Base-by-base conservation (phyloP, 2,113 vertebrate species). In the Murina feae region DNA sequence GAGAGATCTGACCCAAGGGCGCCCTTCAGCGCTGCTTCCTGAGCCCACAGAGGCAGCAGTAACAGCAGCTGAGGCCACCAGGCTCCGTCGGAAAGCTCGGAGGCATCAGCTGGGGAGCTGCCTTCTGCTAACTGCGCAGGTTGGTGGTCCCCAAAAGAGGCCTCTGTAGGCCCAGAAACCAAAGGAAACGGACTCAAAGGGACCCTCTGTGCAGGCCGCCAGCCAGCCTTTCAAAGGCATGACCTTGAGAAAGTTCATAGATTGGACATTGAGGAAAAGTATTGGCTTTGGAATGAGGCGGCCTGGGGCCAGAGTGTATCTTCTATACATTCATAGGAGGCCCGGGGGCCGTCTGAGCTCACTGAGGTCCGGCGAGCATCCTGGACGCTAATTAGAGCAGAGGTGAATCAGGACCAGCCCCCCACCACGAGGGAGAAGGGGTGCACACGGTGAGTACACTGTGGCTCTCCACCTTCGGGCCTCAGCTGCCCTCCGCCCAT, bases 371-470 rank as follows among this genome's bases (percentile, higher is more conserved):
- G 0, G 20, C 16, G 30, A 4, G 14, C 32, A 47, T 1, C 9
- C 9, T 7, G 32, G 72, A 28, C 60, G 35, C 30, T 21, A 0
- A 1, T 35, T 12, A 1, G 39, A 44, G 30, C 80, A 13, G 74
- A 32, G 47, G 9, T 44, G 47, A 47, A 1, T 16, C 12, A 1
- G 42, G 47, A 44, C n/a, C 42, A 23, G 72, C 44, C 37, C 2
- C 4, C 37, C 80, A 42, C 47, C 39, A 9, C 9, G 4, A 30
- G 49, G 37, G 72, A n/a, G 23, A 13, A 58, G 28, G 85, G 30
- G 65, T 23, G 14, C 12, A 1, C 0, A 4, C 2, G 9, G 18
- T 20, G 49, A 51, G 49, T 20, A 42, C 30, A 0, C 0, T 2
- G 84, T 9, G 3, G 65, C 42, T 90, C 86, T 91, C 88, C 23